These are phyloP conservation scores for Matsumurasca onukii DNA, from an alignment of 1,140 invertebrate species.

Conservation along the genomic window DNA sequence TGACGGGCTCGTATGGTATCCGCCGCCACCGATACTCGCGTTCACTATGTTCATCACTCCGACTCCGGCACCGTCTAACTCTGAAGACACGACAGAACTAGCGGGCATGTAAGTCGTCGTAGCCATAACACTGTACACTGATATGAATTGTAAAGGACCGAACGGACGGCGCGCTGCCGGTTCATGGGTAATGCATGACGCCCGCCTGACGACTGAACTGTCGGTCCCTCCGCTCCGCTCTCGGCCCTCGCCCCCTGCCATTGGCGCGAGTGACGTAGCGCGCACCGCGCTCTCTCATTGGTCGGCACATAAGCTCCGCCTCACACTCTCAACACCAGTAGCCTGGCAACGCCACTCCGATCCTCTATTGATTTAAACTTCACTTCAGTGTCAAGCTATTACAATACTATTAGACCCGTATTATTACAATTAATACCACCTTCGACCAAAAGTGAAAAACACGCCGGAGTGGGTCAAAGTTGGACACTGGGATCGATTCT, in stretches of 20 bases:
- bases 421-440: slow-evolving; percentile 30
- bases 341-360: slow-evolving; percentile 38
- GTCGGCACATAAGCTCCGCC: slow-evolving; percentile 32
- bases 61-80: slow-evolving; percentile 76
- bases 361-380: slow-evolving; percentile 30
- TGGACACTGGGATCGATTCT: slow-evolving; percentile 17
- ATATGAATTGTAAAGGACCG: slow-evolving; percentile 41
- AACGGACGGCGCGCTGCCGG: slow-evolving; percentile 41
- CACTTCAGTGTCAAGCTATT: slow-evolving; percentile 28
- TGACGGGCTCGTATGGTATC: slow-evolving; percentile 69
- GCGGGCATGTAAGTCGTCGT: slow-evolving; percentile 82
- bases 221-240: slow-evolving; percentile 37
- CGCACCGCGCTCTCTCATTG: slow-evolving; percentile 32
- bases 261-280: slow-evolving; percentile 31
- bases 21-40: slow-evolving; percentile 52
- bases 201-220: slow-evolving; percentile 52
- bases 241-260: slow-evolving; percentile 26
- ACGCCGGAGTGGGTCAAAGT: not conserved
- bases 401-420: slow-evolving; percentile 29
- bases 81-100: slow-evolving; percentile 66
- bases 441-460: slow-evolving; percentile 11
- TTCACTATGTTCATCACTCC: slow-evolving; percentile 61
- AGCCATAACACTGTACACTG: slow-evolving; percentile 59
- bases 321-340: slow-evolving; percentile 32
- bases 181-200: slow-evolving; percentile 62